Conservation (phyloP, 2,888 invertebrate genomes). For the Cerceris ruficornis region DNA sequence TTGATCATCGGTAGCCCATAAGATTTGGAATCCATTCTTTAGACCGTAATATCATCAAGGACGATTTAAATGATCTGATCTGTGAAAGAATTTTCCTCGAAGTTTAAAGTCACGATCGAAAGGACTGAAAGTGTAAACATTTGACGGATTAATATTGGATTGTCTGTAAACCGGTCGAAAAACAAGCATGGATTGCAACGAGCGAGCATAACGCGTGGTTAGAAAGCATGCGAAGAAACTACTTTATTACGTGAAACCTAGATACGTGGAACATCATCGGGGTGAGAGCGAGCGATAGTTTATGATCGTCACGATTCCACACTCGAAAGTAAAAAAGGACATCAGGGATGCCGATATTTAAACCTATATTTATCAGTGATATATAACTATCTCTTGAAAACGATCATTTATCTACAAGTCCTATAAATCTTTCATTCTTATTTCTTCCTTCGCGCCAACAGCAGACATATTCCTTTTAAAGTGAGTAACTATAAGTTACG, state of each 20-base stretch:
- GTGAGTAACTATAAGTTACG: too few species aligned
- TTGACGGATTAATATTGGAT: slow-evolving; percentile 29
- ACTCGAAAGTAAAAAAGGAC: background rate
- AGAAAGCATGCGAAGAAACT: slow-evolving; percentile 80
- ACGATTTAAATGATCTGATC: too few species aligned
- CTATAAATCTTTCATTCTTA: background rate
- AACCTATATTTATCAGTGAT: too few species aligned
- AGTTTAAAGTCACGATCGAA: background rate
- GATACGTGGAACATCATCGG: slow-evolving; percentile 54
- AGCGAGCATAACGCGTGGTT: slow-evolving; percentile 72
- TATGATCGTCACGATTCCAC: background rate
- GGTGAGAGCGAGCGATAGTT: slow-evolving; percentile 41
- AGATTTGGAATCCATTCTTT: too few species aligned
- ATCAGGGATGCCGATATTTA: slow-evolving; percentile 9
- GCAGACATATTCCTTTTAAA: too few species aligned
- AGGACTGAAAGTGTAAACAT: slow-evolving; percentile 24
- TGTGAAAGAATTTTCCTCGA: too few species aligned
- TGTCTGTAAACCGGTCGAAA: slow-evolving; percentile 15
- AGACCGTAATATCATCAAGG: too few species aligned
- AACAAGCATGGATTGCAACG: slow-evolving; percentile 28
- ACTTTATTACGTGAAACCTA: slow-evolving; percentile 71
- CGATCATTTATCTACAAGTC: background rate
- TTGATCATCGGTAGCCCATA: too few species aligned
- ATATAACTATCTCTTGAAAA: background rate
- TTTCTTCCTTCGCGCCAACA: too few species aligned